Evolutionary conservation across 2,797 vertebrate genomes (phyloP), one percentile per base, ranked within the genome.

Genomic region (Thalassophryne amazonica): DNA sequence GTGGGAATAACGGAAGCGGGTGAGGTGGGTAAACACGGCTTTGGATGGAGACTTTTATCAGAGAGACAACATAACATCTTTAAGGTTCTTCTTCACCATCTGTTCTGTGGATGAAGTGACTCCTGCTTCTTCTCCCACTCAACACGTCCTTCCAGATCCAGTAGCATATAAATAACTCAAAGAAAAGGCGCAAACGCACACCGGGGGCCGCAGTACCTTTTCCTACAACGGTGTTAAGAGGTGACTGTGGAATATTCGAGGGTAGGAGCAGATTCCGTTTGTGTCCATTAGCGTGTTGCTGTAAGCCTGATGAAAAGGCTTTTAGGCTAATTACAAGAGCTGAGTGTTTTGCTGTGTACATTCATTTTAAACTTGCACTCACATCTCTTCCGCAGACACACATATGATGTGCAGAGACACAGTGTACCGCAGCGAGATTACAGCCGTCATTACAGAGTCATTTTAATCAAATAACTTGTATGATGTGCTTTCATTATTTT

Each of bases 261-360:
- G 14, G 10, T 29, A 52, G 45, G 60, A 60, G 32, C 24, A 49
- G 21, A 61, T 37, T 56, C 25, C 14, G 24, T 23, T 28, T 9
- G 17, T 45, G 60, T 70, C 51, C 51, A 68, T 68, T 50, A 43
- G 38, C 52, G 37, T 39, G 51, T 56, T 58, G 37, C 54, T 65
- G 38, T 42, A 47, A 46, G 47, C 34, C 50, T 59, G 72, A 80
- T 77, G 65, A 76, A 80, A 81, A 79, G 60, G 82, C 82, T 86
- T 86, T 87, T 83, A 83, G 76, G 52, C 61, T 85, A 86, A 84
- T 86, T 85, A 81, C 53, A 72, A 46, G 52, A 73, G 45, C 55
- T 13, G 54, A 52, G 40, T 32, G 36, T 62, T 63, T 71, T 60
- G 39, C 33, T 47, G 15, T 75, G 40, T 45, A 24, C 45, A 57